Evolutionary conservation across 1,140 invertebrate genomes (phyloP).

Genomic region (Holotrichia oblita): DNA sequence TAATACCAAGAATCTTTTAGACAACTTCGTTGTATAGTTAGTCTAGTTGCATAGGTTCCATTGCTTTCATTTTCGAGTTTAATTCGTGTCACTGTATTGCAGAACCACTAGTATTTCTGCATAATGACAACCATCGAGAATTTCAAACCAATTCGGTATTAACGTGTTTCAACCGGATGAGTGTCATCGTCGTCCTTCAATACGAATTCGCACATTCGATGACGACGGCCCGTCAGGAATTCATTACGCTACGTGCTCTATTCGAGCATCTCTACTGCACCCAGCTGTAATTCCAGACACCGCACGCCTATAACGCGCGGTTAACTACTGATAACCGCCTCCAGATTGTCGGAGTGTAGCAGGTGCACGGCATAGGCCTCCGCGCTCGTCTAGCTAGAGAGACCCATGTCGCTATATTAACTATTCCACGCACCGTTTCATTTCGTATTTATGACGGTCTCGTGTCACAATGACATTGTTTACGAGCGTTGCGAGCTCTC

Average conservation of each 20-base stretch:
- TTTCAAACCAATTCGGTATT: conserved; percentile 20
- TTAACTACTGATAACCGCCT: conserved; percentile 36
- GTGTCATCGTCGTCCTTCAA: background rate
- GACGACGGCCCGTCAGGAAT: background rate
- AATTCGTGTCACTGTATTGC: too few species aligned
- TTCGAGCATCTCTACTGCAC: background rate
- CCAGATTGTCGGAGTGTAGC: conserved; percentile 14
- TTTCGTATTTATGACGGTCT: conserved; percentile 31
- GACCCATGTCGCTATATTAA: conserved; percentile 26
- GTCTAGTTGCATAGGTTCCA: too few species aligned
- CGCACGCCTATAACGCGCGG: conserved; percentile 15
- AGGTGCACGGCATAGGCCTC: conserved; percentile 8
- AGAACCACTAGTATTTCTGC: too few species aligned
- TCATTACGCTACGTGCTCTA: background rate
- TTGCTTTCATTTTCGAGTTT: too few species aligned
- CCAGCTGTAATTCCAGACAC: background rate
- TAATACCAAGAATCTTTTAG: too few species aligned
- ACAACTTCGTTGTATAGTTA: too few species aligned
- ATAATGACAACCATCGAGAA: background rate
- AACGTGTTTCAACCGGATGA: background rate
- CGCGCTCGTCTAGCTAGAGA: background rate
- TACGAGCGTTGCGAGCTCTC: background rate
- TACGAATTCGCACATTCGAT: conserved; percentile 21
- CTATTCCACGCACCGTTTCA: conserved; percentile 32
- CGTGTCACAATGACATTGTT: conserved; percentile 33